A percentile compares a stretch with the other conserved stretches of the same genome.
Evolutionary conservation across 2,113 vertebrate species (phyloP).

Genomic region (Athene cunicularia): DNA sequence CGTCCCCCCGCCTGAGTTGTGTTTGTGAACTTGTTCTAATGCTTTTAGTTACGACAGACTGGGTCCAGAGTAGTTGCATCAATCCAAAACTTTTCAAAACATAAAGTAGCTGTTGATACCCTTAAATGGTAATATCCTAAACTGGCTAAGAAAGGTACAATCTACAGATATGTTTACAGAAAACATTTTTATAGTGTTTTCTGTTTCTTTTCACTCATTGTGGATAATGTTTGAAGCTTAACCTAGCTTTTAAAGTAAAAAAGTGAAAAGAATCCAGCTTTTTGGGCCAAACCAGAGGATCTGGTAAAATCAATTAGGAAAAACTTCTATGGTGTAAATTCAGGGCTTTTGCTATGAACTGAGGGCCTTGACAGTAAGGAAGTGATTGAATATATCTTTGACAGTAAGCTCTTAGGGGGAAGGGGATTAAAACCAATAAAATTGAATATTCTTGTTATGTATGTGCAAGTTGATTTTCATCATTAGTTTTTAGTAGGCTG

Average conservation of each 20-base stretch:
- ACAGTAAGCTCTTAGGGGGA: fast-evolving
- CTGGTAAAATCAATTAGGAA: not conserved
- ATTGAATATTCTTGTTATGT: not conserved
- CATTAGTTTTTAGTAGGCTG: not conserved
- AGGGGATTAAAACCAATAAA: not conserved
- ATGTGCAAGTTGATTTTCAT: not conserved
- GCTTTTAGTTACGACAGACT: not conserved
- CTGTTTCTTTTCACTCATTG: not conserved
- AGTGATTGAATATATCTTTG: not conserved
- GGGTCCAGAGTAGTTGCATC: not conserved
- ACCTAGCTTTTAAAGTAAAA: not conserved
- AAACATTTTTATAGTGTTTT: not conserved
- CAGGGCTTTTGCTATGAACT: not conserved
- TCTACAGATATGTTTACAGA: not conserved
- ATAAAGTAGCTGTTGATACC: not conserved
- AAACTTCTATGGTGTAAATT: not conserved
- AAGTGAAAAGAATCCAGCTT: not conserved
- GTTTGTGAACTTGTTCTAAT: not conserved
- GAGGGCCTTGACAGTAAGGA: not conserved
- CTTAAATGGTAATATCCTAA: not conserved
- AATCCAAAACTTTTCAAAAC: not conserved
- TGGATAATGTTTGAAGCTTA: not conserved
- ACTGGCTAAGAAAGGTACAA: not conserved
- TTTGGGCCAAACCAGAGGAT: not conserved
- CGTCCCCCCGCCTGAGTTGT: not conserved